phyloP scores from a whole-genome alignment of 2,797 vertebrate species.

The Lates japonicus region DNA sequence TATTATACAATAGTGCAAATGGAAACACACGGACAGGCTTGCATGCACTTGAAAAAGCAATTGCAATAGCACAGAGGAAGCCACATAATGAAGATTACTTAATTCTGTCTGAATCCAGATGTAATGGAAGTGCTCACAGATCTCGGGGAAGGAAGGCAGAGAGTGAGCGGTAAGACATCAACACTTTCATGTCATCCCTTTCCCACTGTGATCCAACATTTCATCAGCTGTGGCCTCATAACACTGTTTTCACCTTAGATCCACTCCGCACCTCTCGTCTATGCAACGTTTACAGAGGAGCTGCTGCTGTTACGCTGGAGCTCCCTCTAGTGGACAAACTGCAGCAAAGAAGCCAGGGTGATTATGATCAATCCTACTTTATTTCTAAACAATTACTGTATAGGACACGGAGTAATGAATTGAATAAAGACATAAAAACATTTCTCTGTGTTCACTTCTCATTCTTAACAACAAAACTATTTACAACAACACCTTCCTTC shows the following conservation, averaged over 20 bases:
- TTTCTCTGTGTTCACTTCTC: neutral
- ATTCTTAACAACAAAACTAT: neutral
- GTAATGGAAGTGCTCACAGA: constrained; percentile 66
- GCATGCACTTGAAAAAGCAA: constrained; percentile 57
- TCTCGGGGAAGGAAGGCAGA: constrained; percentile 63
- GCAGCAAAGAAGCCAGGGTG: constrained; percentile 4
- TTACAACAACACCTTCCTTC: neutral
- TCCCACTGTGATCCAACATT: constrained; percentile 70
- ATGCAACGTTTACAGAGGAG: constrained; percentile 4
- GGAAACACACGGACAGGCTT: constrained; percentile 27
- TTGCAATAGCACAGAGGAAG: constrained; percentile 67
- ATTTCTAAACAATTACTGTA: neutral
- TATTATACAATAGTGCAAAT: constrained; percentile 57
- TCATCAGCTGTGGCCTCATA: constrained; percentile 79
- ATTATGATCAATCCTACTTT: neutral
- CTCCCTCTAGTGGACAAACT: constrained; percentile 76
- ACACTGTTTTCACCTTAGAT: constrained; percentile 66
- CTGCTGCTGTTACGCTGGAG: constrained; percentile 23
- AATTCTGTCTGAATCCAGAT: constrained; percentile 81
- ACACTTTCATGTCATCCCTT: constrained; percentile 75
- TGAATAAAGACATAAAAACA: neutral
- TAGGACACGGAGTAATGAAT: neutral
- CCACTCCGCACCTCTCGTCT: constrained; percentile 38
- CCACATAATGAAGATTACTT: constrained; percentile 66
- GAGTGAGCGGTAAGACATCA: constrained; percentile 56